Percentiles rank a stretch among this genome's conserved stretches.
phyloP scores from a whole-genome alignment of 2,888 invertebrate genomes.

The Amphipyra tragopoginis region DNA sequence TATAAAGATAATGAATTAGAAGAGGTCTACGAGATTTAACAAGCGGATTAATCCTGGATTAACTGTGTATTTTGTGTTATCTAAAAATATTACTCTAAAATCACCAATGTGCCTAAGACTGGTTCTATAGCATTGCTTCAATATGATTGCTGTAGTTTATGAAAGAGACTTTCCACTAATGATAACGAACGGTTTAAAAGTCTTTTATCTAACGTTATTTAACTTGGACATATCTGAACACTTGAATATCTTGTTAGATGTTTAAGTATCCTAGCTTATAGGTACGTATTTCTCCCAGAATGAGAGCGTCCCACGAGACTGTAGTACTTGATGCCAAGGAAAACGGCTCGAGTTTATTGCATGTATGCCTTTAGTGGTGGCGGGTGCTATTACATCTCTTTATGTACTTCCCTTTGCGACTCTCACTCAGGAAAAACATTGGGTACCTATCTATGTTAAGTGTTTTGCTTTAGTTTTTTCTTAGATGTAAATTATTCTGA shows the following conservation, averaged over 20 bases:
- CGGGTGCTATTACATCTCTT: conserved; percentile 36
- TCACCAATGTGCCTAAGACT: too few relatives aligned
- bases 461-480: conserved; percentile 27
- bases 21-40: too few relatives aligned
- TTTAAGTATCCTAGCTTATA: conserved; percentile 32
- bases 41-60: too few relatives aligned
- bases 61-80: too few relatives aligned
- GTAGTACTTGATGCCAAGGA: conserved; percentile 35
- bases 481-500: too few relatives aligned
- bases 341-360: conserved; percentile 53
- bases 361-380: conserved; percentile 45
- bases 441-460: conserved; percentile 30
- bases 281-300: conserved; percentile 34
- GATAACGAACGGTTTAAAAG: too few relatives aligned
- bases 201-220: background rate
- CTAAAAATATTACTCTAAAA: too few relatives aligned
- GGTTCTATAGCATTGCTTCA: too few relatives aligned
- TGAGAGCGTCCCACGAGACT: conserved; percentile 36
- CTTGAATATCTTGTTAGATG: conserved; percentile 24
- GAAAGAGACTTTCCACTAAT: too few relatives aligned
- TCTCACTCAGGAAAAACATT: conserved; percentile 37
- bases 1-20: too few relatives aligned
- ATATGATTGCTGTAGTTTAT: too few relatives aligned
- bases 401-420: conserved; percentile 44
- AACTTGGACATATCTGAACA: background rate